Base-by-base conservation (phyloP, 2,797 vertebrate species). In the Oryzias sinensis region DNA sequence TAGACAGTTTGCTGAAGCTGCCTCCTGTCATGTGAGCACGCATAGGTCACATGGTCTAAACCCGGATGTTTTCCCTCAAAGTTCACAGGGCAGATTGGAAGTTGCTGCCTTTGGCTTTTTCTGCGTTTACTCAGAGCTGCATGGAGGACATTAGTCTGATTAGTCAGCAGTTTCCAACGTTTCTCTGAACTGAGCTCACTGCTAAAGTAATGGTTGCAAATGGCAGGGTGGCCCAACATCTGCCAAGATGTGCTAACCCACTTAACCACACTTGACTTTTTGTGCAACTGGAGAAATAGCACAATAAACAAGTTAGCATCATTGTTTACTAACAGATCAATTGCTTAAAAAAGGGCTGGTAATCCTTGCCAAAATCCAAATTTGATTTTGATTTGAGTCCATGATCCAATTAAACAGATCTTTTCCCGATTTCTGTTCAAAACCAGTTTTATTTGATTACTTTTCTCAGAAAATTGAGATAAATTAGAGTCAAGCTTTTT, bases 1-100 rank as follows among this genome's bases (percentile, higher is more conserved):
- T 49, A 33, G 48, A 53, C 65, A 44, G 5, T 59, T 83, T 71
- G 65, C 60, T 56, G n/a, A 1, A 18, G 59, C 50, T 53, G 65
- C 58, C 63, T 43, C 49, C 66, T 81, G 86, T 91, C 89, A 90
- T 90, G 89, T 89, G 90, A 90, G 87, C 44, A 57, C 60, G 70
- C 60, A 67, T 68, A 41, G 74, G 72, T 83, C 87, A 86, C 79
- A 68, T 84, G 83, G 74, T 41, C 60, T 68, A 68, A 81, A 86
- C 84, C 87, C 85, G 88, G 87, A 89, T 88, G 86, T 87, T 86
- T 79, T 77, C 70, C 58, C 43, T 81, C 86, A 83, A 78, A 87
- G 86, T 87, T 86, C 87, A 87, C 62, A 81, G 68, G 72, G 70
- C 5, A 79, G 62, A 64, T 61, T 62, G 64, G 49, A 84, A 88